Conservation (phyloP, 2,888 invertebrate species). For the Heliconius cydno region DNA sequence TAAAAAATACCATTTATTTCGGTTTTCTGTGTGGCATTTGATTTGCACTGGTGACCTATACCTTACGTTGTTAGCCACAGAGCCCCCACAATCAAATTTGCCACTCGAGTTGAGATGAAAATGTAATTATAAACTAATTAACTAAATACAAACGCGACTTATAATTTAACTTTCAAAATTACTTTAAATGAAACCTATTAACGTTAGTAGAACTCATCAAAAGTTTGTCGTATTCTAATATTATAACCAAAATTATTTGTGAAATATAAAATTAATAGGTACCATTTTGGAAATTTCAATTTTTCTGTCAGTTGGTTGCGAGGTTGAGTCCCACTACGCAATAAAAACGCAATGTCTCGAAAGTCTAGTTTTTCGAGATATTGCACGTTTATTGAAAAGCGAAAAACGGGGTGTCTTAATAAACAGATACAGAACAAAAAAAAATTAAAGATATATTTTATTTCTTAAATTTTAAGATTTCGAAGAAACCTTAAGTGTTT, state of each 20-base stretch:
- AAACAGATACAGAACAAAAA: no score
- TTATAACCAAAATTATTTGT: conserved; percentile 7
- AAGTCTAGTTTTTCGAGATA: no score
- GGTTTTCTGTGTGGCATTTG: no score
- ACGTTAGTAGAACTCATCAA: conserved; percentile 32
- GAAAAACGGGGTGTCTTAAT: no score
- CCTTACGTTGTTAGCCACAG: not conserved
- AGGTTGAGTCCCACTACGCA: not conserved
- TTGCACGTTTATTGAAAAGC: no score
- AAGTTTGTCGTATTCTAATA: conserved; percentile 21
- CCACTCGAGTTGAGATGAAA: conserved; percentile 5
- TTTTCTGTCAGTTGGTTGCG: not conserved
- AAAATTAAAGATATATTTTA: no score
- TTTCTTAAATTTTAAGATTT: no score
- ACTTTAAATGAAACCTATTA: conserved; percentile 32
- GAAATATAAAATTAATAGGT: conserved; percentile 5
- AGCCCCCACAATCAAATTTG: not conserved
- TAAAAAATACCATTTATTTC: no score
- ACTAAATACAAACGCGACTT: conserved; percentile 19
- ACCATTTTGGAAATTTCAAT: not conserved
- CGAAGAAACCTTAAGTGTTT: no score
- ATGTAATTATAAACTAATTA: conserved; percentile 25
- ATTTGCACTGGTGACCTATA: not conserved
- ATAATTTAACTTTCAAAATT: conserved; percentile 28
- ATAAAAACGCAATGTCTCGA: not conserved